Conservation (phyloP, 2,113 vertebrate species). For the Corythornis madagascariensis region DNA sequence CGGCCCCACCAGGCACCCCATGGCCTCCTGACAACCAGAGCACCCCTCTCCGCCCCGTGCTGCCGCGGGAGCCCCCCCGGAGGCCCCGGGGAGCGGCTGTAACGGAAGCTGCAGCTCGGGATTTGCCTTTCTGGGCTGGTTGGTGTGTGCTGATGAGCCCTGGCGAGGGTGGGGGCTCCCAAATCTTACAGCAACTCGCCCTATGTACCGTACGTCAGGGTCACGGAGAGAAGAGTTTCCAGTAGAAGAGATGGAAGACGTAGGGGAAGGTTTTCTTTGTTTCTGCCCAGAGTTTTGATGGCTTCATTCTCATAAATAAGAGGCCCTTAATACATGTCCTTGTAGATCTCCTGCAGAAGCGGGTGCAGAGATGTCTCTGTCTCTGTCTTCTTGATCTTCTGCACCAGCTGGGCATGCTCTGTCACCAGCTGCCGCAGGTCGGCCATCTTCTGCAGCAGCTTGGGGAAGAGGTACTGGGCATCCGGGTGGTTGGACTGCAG, state of each 20-base stretch:
- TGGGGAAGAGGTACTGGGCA: slow-evolving; percentile 95
- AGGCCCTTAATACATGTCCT: slow-evolving; percentile 93
- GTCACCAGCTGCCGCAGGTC: slow-evolving; percentile 97
- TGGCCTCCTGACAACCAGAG: not conserved
- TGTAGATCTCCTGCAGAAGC: slow-evolving; percentile 97
- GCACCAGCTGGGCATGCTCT: slow-evolving; percentile 94
- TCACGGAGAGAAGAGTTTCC: slow-evolving; percentile 34
- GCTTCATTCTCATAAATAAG: slow-evolving; percentile 70
- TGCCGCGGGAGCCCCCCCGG: not conserved
- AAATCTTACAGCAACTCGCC: not conserved
- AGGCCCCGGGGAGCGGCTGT: not conserved
- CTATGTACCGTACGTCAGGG: slow-evolving; percentile 5
- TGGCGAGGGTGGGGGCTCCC: not conserved
- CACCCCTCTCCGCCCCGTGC: not conserved
- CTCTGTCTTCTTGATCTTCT: slow-evolving; percentile 98
- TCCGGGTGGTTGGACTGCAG: slow-evolving; percentile 94
- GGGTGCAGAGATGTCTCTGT: slow-evolving; percentile 94
- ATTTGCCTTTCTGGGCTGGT: not conserved
- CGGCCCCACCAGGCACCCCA: not conserved
- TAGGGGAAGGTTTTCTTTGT: slow-evolving; percentile 26
- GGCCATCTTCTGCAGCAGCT: slow-evolving; percentile 99
- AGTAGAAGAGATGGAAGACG: slow-evolving; percentile 68
- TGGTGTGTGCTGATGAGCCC: slow-evolving; percentile 51
- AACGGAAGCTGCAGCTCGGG: slow-evolving; percentile 6
- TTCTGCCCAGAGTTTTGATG: slow-evolving; percentile 51